Percentiles rank a stretch among this genome's conserved stretches.
These are phyloP conservation scores for Nomada fucata DNA, from an alignment of 2,888 invertebrate genomes.

Conservation along the genomic window DNA sequence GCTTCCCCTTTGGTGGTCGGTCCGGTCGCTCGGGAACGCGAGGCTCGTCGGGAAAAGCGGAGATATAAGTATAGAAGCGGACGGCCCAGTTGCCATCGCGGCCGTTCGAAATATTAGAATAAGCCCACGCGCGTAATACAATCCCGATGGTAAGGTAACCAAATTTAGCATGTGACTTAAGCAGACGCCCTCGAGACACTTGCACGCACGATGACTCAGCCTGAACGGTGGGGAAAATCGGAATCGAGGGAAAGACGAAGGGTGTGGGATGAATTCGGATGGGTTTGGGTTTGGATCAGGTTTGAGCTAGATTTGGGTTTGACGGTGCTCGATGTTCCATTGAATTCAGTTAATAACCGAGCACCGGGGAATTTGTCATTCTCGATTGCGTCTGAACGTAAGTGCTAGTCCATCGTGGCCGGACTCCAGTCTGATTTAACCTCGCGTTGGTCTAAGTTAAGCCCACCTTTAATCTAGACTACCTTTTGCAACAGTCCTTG, in stretches of 20 bases:
- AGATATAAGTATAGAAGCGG: slow-evolving; percentile 69
- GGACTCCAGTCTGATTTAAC: slow-evolving; percentile 21
- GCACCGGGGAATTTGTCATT: background rate
- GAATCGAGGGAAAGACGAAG: slow-evolving; percentile 22
- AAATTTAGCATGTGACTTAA: slow-evolving; percentile 82
- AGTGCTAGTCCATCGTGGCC: background rate
- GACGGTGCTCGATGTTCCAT: too few relatives aligned
- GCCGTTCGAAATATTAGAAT: slow-evolving; percentile 76
- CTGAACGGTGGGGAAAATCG: slow-evolving; percentile 23
- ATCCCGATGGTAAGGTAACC: slow-evolving; percentile 81
- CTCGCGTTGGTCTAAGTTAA: slow-evolving; percentile 18
- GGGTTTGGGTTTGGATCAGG: too few relatives aligned
- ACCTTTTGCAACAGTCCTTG: slow-evolving; percentile 49
- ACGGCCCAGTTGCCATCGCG: slow-evolving; percentile 72
- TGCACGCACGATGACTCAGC: slow-evolving; percentile 63
- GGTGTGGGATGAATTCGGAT: background rate
- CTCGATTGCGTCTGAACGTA: background rate
- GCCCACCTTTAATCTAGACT: slow-evolving; percentile 21
- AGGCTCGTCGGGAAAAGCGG: slow-evolving; percentile 51
- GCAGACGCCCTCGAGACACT: slow-evolving; percentile 82
- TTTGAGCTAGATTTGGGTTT: too few relatives aligned
- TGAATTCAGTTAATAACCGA: too few relatives aligned
- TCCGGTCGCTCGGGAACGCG: slow-evolving; percentile 7
- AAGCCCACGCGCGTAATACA: slow-evolving; percentile 82
- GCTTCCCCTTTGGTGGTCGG: slow-evolving; percentile 15